A percentile compares a stretch with the other conserved stretches of the same genome.
Conservation (phyloP, 2,113 vertebrate genomes). For the Bothrops jararaca region DNA sequence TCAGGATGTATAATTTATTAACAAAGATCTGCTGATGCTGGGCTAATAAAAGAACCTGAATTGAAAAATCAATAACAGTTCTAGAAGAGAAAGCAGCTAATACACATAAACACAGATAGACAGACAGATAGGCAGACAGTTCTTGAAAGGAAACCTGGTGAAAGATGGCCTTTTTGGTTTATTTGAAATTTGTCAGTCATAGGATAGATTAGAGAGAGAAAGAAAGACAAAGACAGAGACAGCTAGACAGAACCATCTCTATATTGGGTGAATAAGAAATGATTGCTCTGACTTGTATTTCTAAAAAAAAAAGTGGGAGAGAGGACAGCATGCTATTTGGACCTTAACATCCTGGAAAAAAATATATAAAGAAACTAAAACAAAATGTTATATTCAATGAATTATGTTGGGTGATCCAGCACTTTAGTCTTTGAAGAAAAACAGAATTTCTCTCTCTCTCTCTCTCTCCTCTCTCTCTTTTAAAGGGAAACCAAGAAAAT, state of each 20-base stretch:
- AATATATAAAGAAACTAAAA: background rate
- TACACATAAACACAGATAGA: background rate
- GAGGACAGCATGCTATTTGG: background rate
- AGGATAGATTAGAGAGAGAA: background rate
- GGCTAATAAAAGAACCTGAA: slow-evolving; percentile 12
- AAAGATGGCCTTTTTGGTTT: background rate
- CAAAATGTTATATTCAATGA: background rate
- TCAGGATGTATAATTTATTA: background rate
- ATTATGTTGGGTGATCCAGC: background rate
- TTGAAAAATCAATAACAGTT: background rate
- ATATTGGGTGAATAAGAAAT: background rate
- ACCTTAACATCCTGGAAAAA: background rate
- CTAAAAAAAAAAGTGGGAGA: background rate
- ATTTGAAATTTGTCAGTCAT: background rate
- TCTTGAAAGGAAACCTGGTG: background rate
- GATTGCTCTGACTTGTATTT: background rate
- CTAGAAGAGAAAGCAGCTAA: slow-evolving; percentile 3
- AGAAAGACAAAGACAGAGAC: background rate
- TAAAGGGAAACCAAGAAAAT: background rate
- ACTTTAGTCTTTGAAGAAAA: background rate
- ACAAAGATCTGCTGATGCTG: background rate
- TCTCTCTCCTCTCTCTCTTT: background rate
- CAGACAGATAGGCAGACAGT: background rate
- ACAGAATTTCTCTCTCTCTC: background rate
- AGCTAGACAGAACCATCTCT: background rate